These are phyloP conservation scores for Piezodorus guildinii DNA, from an alignment of 1,140 invertebrate species.

Conservation along the genomic window DNA sequence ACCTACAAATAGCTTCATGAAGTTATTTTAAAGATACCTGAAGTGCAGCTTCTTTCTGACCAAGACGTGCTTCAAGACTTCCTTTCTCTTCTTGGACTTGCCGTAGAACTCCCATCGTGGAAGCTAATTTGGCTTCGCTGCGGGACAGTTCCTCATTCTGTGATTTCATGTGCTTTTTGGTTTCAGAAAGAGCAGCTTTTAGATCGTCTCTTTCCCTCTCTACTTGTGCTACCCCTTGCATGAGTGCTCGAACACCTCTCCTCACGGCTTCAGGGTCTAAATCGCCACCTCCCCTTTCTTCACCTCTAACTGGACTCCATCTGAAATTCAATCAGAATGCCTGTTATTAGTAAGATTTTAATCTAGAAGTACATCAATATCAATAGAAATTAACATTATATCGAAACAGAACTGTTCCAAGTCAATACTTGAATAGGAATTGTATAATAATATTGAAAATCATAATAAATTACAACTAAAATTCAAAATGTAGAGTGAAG, in stretches of 20 bases:
- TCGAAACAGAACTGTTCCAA: too few species aligned
- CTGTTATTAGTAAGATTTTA: too few species aligned
- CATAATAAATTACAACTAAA: too few species aligned
- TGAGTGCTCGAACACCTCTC: constrained; percentile 71
- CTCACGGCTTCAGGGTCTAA: constrained; percentile 77
- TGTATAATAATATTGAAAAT: too few species aligned
- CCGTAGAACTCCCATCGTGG: not conserved
- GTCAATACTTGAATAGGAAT: too few species aligned
- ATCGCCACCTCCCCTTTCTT: constrained; percentile 44
- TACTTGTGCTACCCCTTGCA: constrained; percentile 60
- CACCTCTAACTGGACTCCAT: not conserved
- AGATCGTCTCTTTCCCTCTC: constrained; percentile 48
- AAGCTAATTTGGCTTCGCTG: constrained; percentile 52
- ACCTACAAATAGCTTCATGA: not conserved
- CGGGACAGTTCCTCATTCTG: constrained; percentile 53
- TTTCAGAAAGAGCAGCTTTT: constrained; percentile 50
- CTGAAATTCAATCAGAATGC: not conserved
- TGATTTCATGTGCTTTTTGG: constrained; percentile 62
- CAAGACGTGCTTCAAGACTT: constrained; percentile 52
- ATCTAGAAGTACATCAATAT: too few species aligned
- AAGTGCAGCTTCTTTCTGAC: constrained; percentile 57
- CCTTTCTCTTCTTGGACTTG: constrained; percentile 58
- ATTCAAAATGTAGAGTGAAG: too few species aligned
- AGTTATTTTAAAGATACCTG: not conserved
- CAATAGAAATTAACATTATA: too few species aligned